Evolutionary conservation across 2,888 invertebrate species (phyloP).

Genomic region (Mimachlamys varia): DNA sequence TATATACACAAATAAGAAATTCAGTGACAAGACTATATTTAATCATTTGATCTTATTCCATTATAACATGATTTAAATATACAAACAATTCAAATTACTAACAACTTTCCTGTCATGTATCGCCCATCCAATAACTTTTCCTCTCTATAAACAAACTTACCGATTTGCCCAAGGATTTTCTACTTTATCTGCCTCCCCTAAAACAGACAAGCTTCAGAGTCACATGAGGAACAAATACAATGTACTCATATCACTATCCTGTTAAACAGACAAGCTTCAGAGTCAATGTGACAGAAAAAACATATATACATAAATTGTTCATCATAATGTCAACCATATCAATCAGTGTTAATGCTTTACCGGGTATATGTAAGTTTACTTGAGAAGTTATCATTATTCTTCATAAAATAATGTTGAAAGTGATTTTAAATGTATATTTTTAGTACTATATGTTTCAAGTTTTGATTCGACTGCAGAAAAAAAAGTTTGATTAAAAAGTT

Average conservation of each 20-base stretch:
- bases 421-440: neutral
- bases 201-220: constrained; percentile 41
- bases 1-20: neutral
- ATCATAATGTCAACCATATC: too few relatives aligned
- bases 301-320: too few relatives aligned
- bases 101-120: neutral
- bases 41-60: neutral
- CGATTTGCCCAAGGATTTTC: constrained; percentile 70
- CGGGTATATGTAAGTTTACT: neutral
- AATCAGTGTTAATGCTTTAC: neutral
- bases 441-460: neutral
- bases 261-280: too few relatives aligned
- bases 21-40: neutral
- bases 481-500: neutral
- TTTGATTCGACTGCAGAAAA: neutral
- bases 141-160: constrained; percentile 52
- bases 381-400: neutral
- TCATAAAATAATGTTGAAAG: neutral
- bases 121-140: neutral
- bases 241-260: too few relatives aligned
- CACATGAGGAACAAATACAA: neutral
- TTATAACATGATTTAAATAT: neutral
- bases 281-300: too few relatives aligned
- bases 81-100: neutral
- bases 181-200: constrained; percentile 71